phyloP scores from a whole-genome alignment of 2,888 invertebrate species.

The Drosophila putrida region DNA sequence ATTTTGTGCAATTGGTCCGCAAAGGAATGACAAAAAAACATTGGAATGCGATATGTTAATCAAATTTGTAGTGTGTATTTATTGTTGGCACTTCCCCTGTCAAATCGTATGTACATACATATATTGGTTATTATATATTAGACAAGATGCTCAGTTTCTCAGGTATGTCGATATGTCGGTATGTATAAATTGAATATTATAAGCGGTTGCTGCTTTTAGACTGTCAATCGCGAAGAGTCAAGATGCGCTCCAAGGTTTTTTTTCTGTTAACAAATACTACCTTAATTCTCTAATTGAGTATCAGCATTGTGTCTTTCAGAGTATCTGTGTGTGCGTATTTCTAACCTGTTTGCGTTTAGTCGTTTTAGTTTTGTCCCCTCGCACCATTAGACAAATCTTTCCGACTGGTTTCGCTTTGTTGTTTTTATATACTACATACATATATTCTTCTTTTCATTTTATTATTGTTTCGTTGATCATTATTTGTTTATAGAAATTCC shows the following conservation, averaged over 20 bases:
- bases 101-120: constrained; percentile 1
- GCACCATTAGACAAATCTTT: constrained; percentile 71
- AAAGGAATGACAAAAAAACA: constrained; percentile 45
- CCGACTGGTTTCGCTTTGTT: constrained; percentile 64
- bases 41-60: constrained; percentile 29
- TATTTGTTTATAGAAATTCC: constrained; percentile 66
- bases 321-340: constrained; percentile 44
- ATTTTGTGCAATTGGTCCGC: constrained; percentile 13
- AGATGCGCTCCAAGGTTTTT: constrained; percentile 78
- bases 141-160: constrained; percentile 20
- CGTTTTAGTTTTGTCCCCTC: constrained; percentile 34
- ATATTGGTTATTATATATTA: constrained; percentile 7
- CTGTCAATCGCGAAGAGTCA: constrained; percentile 57
- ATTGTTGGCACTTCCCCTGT: constrained; percentile 12
- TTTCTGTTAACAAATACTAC: constrained; percentile 35
- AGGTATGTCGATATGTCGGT: not conserved
- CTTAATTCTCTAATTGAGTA: constrained; percentile 39
- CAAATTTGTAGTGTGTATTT: constrained; percentile 4
- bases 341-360: constrained; percentile 67
- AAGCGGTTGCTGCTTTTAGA: constrained; percentile 14
- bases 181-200: constrained; percentile 37
- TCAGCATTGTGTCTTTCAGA: constrained; percentile 1
- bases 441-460: constrained; percentile 41
- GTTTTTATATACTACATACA: not conserved
- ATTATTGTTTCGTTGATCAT: constrained; percentile 67